phyloP scores from a whole-genome alignment of 2,797 vertebrate species.

The Merluccius polli region DNA sequence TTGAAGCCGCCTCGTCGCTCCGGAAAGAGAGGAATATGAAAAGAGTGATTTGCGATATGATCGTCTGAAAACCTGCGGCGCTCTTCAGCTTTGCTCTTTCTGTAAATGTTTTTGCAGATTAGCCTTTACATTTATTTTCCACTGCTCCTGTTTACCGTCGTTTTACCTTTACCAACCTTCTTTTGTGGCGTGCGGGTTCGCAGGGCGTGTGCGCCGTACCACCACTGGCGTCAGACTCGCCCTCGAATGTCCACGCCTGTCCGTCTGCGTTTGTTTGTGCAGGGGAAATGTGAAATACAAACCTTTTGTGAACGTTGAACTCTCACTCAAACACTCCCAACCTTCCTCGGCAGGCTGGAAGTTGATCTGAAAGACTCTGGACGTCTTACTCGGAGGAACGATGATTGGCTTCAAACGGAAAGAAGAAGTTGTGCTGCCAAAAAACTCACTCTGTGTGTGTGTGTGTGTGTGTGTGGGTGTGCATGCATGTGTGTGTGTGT shows the following conservation, averaged over 20 bases:
- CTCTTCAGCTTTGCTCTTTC: neutral
- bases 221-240: neutral
- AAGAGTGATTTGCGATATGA: neutral
- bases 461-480: too few relatives aligned
- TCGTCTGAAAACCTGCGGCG: neutral
- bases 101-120: neutral
- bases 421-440: neutral
- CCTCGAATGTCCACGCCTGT: neutral
- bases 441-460: too few relatives aligned
- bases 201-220: too few relatives aligned
- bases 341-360: neutral
- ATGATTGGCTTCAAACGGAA: neutral
- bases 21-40: neutral
- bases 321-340: neutral
- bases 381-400: neutral
- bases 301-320: neutral
- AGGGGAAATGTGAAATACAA: neutral
- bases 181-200: too few relatives aligned
- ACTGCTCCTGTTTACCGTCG: neutral
- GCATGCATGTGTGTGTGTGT: too few relatives aligned
- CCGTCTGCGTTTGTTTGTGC: neutral
- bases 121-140: neutral
- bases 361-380: neutral
- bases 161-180: neutral
- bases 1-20: neutral